Base-by-base conservation (phyloP, 2,113 vertebrate genomes). In the Brachirus orientalis region DNA sequence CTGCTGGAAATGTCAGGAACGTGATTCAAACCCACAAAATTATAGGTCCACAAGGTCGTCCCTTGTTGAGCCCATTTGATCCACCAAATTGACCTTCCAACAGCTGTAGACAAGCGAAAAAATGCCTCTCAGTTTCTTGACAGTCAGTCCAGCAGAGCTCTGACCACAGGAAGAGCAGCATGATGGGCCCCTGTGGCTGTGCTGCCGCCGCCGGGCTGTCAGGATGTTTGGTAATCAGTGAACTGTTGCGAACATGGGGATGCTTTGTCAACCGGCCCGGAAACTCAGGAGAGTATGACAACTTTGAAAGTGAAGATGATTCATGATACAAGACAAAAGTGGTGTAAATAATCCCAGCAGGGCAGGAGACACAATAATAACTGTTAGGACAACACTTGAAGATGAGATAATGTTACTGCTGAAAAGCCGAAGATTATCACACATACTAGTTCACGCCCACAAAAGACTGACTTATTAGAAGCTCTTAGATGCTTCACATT, bases 31-130 rank as follows among this genome's bases (percentile, higher is more conserved):
- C 69, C 52, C 63, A 61, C 72, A 72, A 58, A 79, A 69, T 79
- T 51, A 80, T 48, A 57, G 63, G 58, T 54, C 46, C 72, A 69
- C 41, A 36, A 36, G 69, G 44, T 7, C 41, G 19, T 54, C 65
- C 54, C 63, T 60, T 57, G 50, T 41, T 70, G 71, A 58, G 72
- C 63, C 59, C 60, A 61, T 73, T 69, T 83, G 77, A 85, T 77
- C 65, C 63, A 62, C 28, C 44, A 72, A 67, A 87, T 79, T 84
- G 81, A 83, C 86, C 79, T 65, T 54, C 66, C 61, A 81, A 79
- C 81, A 70, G 61, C 74, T 78, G 71, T 6, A 43, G 50, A 69
- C 79, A 16, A 8, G 1, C 9, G 2, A 22, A 13, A 84, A 83
- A 87, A 85, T 61, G 52, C 80, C 73, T 80, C 17, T 44, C 53